A percentile compares a stretch with the other conserved stretches of the same genome.
These are phyloP conservation scores for Odocoileus virginianus DNA, from an alignment of 2,113 vertebrate genomes.

Conservation along the genomic window DNA sequence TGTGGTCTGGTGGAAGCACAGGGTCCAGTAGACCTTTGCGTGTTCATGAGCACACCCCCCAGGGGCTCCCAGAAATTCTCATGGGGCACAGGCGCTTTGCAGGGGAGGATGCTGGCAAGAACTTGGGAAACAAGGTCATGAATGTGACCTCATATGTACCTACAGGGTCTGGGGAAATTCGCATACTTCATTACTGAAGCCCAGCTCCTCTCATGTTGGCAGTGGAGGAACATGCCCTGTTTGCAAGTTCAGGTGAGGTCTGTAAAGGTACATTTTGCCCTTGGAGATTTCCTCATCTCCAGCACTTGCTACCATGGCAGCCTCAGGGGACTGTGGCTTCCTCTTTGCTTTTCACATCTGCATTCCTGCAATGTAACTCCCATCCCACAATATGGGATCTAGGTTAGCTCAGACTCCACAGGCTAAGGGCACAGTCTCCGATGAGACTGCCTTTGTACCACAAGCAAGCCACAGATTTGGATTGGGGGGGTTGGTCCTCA, in stretches of 20 bases:
- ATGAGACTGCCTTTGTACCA: neutral
- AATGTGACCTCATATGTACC: neutral
- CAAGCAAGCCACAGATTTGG: neutral
- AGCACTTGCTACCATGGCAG: neutral
- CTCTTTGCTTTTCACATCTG: neutral
- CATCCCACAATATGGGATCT: neutral
- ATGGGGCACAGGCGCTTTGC: neutral
- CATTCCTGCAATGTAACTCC: neutral
- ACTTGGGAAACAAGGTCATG: neutral
- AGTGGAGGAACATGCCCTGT: neutral
- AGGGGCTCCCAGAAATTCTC: neutral
- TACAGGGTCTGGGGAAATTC: neutral
- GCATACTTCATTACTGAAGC: neutral
- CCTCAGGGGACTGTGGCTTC: neutral
- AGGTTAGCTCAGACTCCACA: neutral
- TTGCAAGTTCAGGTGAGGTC: neutral
- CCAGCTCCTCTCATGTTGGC: neutral
- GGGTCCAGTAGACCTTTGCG: fast-evolving
- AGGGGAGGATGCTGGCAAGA: neutral
- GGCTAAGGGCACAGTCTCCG: neutral
- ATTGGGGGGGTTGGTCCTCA: neutral
- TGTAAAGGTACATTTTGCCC: neutral
- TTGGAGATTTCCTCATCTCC: neutral
- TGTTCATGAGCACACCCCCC: neutral
- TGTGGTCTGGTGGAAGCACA: neutral